Base-by-base conservation (phyloP, 2,797 vertebrate species). In the Labeo calbasu region DNA sequence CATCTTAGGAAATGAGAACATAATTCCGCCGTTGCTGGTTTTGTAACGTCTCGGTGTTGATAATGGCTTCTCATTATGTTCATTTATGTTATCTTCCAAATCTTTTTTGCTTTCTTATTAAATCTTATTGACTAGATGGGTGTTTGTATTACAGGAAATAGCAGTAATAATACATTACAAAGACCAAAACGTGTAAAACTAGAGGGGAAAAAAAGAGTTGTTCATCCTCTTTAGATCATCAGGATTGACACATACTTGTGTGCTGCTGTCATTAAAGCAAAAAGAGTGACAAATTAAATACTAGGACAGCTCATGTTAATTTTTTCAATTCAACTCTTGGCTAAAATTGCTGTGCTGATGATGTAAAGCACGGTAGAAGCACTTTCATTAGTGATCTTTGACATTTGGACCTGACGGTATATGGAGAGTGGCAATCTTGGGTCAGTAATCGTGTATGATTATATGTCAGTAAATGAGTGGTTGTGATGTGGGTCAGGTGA, bases 391-490 rank as follows among this genome's bases (percentile, higher is more conserved):
- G 59, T 65, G 76, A 50, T 50, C 43, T 65, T 21, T 65, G 76
- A 78, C 43, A 65, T 78, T 50, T 51, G 61, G 17, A 28, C 59
- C 46, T 66, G 11, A 79, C 17, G 51, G 77, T 36, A 15, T 40
- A 32, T 43, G 81, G 46, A 82, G 19, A 36, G 57, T 73, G 70
- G 43, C 13, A 82, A 65, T 63, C 55, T 68, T 83, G 50, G 61
- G 50, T 69, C 51, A 59, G 13, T 12, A 23, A 66, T 79, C 68
- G 50, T 55, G 36, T 68, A 46, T 77, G 63, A 83, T 77, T 83
- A 69, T 46, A 83, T 17, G 19, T 32, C 36, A 55, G 81, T 57
- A 55, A 77, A 83, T 83, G 63, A 83, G 32, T 50, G 50, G 25
- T 66, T 77, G 15, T 84, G 51, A 61, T 73, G 15, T 1, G 23